These are phyloP conservation scores for Bambusicola thoracicus DNA, from an alignment of 2,113 vertebrate species.

Conservation along the genomic window DNA sequence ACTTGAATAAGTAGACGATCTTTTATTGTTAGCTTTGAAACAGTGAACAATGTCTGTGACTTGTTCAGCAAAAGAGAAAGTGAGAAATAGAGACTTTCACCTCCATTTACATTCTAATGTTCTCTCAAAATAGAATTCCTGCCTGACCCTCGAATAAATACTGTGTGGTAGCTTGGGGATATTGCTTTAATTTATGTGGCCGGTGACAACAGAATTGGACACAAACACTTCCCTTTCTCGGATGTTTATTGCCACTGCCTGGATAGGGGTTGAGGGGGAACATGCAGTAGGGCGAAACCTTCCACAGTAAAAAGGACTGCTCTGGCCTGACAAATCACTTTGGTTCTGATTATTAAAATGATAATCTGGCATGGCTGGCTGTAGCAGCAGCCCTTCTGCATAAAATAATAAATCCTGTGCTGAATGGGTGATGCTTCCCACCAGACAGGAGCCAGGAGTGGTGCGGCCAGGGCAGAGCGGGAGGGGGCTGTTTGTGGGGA, in stretches of 20 bases:
- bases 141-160: background rate
- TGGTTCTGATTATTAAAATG: conserved; percentile 38
- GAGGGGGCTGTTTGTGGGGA: background rate
- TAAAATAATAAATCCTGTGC: conserved; percentile 4
- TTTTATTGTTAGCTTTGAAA: conserved; percentile 62
- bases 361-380: background rate
- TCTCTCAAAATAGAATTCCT: conserved; percentile 60
- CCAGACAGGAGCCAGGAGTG: background rate
- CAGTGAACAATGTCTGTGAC: conserved; percentile 34
- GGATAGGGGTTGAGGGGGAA: background rate
- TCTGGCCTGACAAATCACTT: background rate
- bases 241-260: conserved; percentile 4
- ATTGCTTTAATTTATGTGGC: conserved; percentile 53
- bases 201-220: background rate
- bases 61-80: conserved; percentile 48
- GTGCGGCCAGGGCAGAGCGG: rapidly evolving
- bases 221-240: conserved; percentile 9
- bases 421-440: background rate
- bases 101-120: conserved; percentile 71
- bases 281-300: background rate
- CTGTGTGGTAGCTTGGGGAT: conserved; percentile 24
- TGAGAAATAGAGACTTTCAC: conserved; percentile 35
- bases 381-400: background rate
- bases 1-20: conserved; percentile 44
- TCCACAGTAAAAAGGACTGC: background rate